phyloP scores from a whole-genome alignment of 2,113 vertebrate species.

The Scortum barcoo region DNA sequence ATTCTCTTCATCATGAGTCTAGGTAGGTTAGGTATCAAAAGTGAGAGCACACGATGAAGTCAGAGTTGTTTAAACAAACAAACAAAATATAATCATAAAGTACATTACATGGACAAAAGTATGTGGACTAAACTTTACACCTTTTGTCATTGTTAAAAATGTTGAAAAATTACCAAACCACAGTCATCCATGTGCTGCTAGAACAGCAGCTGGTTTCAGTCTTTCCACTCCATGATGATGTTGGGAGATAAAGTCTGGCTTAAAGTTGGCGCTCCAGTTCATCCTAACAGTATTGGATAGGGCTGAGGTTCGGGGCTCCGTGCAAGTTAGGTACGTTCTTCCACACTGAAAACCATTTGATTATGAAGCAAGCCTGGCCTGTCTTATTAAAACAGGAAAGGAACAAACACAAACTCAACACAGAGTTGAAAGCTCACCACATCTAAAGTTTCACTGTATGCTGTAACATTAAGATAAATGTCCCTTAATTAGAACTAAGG shows the following conservation, averaged over 20 bases:
- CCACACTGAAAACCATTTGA: neutral
- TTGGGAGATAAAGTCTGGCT: neutral
- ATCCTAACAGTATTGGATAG: neutral
- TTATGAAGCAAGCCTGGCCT: neutral
- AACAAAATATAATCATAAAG: neutral
- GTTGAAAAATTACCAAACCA: neutral
- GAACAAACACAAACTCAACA: neutral
- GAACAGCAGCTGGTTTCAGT: neutral
- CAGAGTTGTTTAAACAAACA: neutral
- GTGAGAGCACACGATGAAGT: neutral
- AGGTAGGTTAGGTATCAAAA: constrained; percentile 4
- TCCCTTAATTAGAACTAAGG: neutral
- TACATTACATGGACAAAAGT: too few relatives aligned
- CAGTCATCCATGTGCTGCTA: neutral
- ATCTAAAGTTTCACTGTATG: neutral
- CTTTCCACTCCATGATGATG: neutral
- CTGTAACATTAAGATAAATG: neutral
- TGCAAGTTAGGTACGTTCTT: neutral
- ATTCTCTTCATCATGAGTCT: neutral
- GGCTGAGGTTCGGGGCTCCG: too few relatives aligned
- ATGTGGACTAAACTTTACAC: neutral
- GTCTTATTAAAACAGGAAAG: neutral
- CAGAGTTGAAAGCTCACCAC: neutral
- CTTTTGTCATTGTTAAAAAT: neutral
- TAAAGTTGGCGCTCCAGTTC: neutral